These are phyloP conservation scores for Palythoa heliodiscus DNA, from an alignment of 92 coral and sea anemone species.

Conservation along the genomic window DNA sequence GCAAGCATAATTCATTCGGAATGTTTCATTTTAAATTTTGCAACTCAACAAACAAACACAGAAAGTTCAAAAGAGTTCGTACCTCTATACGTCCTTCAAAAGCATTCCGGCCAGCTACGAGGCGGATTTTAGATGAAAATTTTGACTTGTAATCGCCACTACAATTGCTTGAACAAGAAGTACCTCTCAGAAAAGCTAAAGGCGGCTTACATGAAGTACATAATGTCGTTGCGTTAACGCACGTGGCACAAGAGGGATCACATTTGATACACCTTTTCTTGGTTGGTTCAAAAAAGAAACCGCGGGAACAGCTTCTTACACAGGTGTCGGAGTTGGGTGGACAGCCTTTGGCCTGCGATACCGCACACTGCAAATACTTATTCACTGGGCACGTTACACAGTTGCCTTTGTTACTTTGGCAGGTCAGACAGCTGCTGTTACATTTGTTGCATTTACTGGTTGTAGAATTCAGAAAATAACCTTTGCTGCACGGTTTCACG, in stretches of 20 bases:
- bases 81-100: conserved; percentile 87
- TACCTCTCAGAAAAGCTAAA: conserved; percentile 38
- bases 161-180: conserved; percentile 56
- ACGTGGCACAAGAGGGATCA: conserved; percentile 63
- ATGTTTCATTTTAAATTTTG: no score
- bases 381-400: background rate
- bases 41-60: background rate
- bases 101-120: conserved; percentile 48
- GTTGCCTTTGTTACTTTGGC: conserved; percentile 45
- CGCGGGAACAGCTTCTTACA: conserved; percentile 59
- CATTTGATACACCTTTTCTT: conserved; percentile 56
- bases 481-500: conserved; percentile 61
- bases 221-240: conserved; percentile 45
- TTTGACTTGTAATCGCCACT: conserved; percentile 60
- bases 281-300: conserved; percentile 55
- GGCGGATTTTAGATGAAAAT: conserved; percentile 53
- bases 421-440: conserved; percentile 57
- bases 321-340: conserved; percentile 39
- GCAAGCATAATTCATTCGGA: background rate
- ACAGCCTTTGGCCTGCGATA: background rate
- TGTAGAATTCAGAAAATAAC: conserved; percentile 50
- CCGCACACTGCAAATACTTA: conserved; percentile 10
- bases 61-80: background rate
- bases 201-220: conserved; percentile 80
- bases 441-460: conserved; percentile 55